Conservation (phyloP, 2,888 invertebrate species). For the Sycophila texana region DNA sequence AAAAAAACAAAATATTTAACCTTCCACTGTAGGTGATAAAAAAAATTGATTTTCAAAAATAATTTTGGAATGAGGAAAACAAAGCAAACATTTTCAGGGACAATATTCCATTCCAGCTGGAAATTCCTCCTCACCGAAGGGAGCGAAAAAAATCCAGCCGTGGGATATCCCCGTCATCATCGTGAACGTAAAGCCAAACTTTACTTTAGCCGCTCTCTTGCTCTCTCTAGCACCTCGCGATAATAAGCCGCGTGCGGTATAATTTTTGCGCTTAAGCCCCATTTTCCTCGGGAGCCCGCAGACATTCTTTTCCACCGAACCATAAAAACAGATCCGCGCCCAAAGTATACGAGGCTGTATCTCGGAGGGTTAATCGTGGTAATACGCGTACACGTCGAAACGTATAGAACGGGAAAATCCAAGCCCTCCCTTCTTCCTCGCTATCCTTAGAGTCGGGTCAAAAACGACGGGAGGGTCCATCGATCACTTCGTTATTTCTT, state of each 20-base stretch:
- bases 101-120: too few species aligned
- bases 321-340: constrained; percentile 21
- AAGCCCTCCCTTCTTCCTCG: too few species aligned
- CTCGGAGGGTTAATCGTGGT: constrained; percentile 15
- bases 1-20: too few species aligned
- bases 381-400: background rate
- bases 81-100: too few species aligned
- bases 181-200: too few species aligned
- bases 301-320: background rate
- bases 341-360: background rate
- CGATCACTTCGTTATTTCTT: constrained; percentile 43
- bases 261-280: constrained; percentile 4
- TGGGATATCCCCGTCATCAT: too few species aligned
- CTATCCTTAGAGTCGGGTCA: constrained; percentile 24
- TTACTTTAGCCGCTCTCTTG: background rate
- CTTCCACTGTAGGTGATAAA: too few species aligned
- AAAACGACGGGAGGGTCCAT: constrained; percentile 20
- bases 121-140: too few species aligned
- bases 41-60: too few species aligned
- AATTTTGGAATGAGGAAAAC: too few species aligned
- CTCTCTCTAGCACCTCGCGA: background rate
- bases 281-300: background rate
- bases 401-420: constrained; percentile 3
- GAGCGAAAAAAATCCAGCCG: too few species aligned
- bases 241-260: background rate